Evolutionary conservation across 2,797 vertebrate species (phyloP), one percentile per base, ranked within the genome.

Genomic region (Kryptolebias ocellatus): DNA sequence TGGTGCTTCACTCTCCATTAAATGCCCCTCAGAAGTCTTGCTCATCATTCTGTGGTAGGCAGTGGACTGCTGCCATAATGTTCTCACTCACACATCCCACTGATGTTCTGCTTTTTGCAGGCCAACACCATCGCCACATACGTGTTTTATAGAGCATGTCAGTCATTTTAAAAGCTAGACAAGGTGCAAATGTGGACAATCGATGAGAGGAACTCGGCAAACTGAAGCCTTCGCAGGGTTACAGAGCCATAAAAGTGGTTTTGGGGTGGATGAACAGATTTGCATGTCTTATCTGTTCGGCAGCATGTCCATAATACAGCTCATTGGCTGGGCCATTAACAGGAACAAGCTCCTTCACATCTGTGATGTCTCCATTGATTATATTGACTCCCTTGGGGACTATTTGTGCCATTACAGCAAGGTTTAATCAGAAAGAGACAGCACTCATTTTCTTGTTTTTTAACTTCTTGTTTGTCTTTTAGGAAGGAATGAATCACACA

Each of bases 291-390:
- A 61, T 81, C 65, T 66, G 20, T 78, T 74, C 63, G 63, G 62
- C 78, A 80, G 81, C 68, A 70, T 79, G 76, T 78, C 60, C 70
- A 67, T 74, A 83, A 64, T 67, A 81, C 79, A 88, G 81, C 79
- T 85, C 85, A 83, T 81, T 87, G 77, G 74, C 46, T 63, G 17
- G 24, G 55, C 64, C 76, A 70, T 81, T 84, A 84, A 73, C 79
- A 45, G 64, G 64, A 87, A 78, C 55, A 73, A 44, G 7, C 70
- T 78, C 58, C 69, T 68, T 55, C 58, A 70, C 83, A 77, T 79
- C 72, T 74, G 68, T 42, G 72, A 78, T 76, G 66, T 64, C 17
- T 70, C 59, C 68, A 79, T 88, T 81, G 82, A 85, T 86, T 85
- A 70, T 76, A 85, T 53, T 53, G 72, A 78, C 59, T 77, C 79